These are phyloP conservation scores for Andrena fulva DNA, from an alignment of 2,888 invertebrate species.

Conservation along the genomic window DNA sequence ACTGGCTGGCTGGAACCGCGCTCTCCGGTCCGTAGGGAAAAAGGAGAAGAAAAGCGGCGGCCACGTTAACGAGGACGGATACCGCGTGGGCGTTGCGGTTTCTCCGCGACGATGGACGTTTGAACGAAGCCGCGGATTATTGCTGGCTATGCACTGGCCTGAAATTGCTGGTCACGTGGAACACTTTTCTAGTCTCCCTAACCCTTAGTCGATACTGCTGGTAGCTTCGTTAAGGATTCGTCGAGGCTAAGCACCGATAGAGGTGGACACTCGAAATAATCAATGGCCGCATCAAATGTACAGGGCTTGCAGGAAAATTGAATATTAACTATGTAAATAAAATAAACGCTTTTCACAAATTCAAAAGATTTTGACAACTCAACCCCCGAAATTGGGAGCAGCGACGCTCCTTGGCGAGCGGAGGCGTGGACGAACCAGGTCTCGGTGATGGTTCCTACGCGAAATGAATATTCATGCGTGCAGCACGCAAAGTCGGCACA, in stretches of 20 bases:
- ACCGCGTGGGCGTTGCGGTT: constrained; percentile 59
- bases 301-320: no score
- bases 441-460: constrained; percentile 32
- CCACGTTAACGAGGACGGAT: constrained; percentile 33
- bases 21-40: constrained; percentile 7
- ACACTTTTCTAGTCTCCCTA: no score
- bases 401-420: not conserved
- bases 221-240: no score
- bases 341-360: no score
- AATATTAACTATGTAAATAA: no score
- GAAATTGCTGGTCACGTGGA: not conserved
- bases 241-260: no score
- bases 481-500: constrained; percentile 13
- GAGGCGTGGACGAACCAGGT: not conserved
- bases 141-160: no score
- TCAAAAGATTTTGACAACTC: not conserved
- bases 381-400: not conserved
- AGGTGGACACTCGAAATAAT: no score
- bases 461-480: constrained; percentile 53
- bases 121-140: not conserved
- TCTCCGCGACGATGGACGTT: constrained; percentile 27
- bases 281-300: no score
- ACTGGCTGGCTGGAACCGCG: constrained; percentile 9
- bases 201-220: no score
- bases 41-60: constrained; percentile 19